Evolutionary conservation across 2,888 invertebrate species (phyloP), one percentile per base, ranked within the genome.

Genomic region (Ophioninae sp.): DNA sequence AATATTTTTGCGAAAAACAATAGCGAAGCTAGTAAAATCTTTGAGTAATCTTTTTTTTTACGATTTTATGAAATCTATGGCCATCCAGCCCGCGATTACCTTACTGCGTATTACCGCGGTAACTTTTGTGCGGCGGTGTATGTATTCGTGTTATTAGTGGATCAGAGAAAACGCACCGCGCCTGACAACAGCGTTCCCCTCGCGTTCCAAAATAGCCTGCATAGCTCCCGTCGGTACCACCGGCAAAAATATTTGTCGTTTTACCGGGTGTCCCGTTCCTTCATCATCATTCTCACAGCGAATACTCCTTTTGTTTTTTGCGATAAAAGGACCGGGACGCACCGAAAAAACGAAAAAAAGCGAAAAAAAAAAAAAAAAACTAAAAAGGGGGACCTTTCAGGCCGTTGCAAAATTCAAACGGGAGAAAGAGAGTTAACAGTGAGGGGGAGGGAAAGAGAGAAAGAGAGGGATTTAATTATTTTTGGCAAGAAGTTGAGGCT

Each of bases 101-200:
- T 3, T 1, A 30, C 30, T 30, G 30, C 3, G 3, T 2, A 30
- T 30, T 30, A 2, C 30, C 30, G 30, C 30, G 30, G 30, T 30
- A 30, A 69, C 44, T 23, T 44, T 50, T 7, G 21, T 50, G 21
- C 13, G 30, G 2, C n/a, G 59, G 62, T 62, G 30, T 37, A 30
- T 62, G 7, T 17, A 62, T 20, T 8, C 39, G 7, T 41, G 30
- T 39, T 79, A 72, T 80, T 72, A 37, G 70, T 69, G 50, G 61
- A 64, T 64, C 57, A 8, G 37, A 21, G 65, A 59, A 73, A 59
- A 57, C 41, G 41, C 17, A 61, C 62, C 61, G 65, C 76, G 85
- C 83, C 83, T 81, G 81, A 85, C 83, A 77, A 83, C 86, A 85
- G 83, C 86, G 81, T 83, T 56, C 77, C 82, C 82, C 83, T 72